These are phyloP conservation scores for Epinephelus malabaricus DNA, from an alignment of 2,797 vertebrate species.

Conservation along the genomic window DNA sequence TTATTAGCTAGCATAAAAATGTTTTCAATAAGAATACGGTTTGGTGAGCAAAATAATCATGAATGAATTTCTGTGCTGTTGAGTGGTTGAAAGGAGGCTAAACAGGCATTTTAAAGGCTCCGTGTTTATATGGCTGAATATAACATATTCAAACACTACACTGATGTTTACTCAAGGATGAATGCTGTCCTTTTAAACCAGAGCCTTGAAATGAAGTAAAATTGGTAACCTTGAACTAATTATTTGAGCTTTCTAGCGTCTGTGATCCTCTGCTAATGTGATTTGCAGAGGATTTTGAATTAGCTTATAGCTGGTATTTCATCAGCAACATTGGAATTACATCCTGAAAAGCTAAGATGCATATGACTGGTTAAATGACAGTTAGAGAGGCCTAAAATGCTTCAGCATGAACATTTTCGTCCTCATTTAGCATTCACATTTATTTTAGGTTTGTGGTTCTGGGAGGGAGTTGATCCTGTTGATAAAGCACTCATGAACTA, in stretches of 20 bases:
- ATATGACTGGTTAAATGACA: no score
- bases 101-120: background rate
- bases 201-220: background rate
- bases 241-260: background rate
- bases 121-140: background rate
- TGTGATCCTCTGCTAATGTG: background rate
- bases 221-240: background rate
- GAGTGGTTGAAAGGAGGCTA: background rate
- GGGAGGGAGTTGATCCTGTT: background rate
- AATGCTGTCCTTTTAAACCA: background rate
- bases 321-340: background rate
- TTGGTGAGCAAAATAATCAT: background rate
- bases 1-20: slow-evolving; percentile 1
- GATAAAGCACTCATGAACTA: background rate
- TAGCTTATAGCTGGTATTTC: background rate
- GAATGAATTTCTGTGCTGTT: background rate
- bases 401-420: background rate
- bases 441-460: background rate
- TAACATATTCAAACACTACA: background rate
- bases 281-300: background rate
- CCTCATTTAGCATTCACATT: no score
- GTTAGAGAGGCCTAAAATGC: background rate
- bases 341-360: background rate
- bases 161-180: background rate
- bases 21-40: slow-evolving; percentile 21